Evolutionary conservation across 2,888 invertebrate species (phyloP).

Genomic region (Chrysolina haemoptera): DNA sequence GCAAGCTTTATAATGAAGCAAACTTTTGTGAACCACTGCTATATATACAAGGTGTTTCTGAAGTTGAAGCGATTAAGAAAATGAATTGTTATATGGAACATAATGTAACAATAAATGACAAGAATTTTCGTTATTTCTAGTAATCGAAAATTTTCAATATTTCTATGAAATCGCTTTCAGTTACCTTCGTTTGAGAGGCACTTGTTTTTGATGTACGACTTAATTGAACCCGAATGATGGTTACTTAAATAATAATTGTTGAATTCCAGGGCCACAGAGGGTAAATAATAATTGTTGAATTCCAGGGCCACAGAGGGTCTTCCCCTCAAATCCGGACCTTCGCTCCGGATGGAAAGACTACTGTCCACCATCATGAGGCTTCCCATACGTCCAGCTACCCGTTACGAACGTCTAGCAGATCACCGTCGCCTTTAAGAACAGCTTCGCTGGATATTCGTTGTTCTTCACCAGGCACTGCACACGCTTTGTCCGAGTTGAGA

Average conservation of each 20-base stretch:
- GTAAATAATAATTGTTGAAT: conserved; percentile 61
- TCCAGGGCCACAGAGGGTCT: conserved; percentile 83
- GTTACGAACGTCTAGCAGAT: conserved; percentile 74
- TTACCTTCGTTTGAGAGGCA: too few species aligned
- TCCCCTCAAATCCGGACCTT: conserved; percentile 89
- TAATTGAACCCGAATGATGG: too few species aligned
- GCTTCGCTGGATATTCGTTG: conserved; percentile 84
- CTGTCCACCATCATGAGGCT: conserved; percentile 66
- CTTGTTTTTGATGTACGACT: too few species aligned
- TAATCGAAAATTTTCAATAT: too few species aligned
- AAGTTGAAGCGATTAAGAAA: too few species aligned
- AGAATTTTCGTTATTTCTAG: too few species aligned
- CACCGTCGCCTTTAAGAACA: conserved; percentile 85
- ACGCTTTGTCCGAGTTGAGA: conserved; percentile 67
- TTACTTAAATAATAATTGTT: background rate
- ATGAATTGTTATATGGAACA: too few species aligned
- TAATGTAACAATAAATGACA: too few species aligned
- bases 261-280: conserved; percentile 80
- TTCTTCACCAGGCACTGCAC: conserved; percentile 71
- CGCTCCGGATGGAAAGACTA: conserved; percentile 83
- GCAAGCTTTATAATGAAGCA: too few species aligned
- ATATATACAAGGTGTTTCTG: too few species aligned
- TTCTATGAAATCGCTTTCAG: too few species aligned
- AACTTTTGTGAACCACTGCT: too few species aligned
- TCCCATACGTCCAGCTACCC: conserved; percentile 66